Conservation (phyloP, 2,797 vertebrate species). For the Malacoctenus gilli region DNA sequence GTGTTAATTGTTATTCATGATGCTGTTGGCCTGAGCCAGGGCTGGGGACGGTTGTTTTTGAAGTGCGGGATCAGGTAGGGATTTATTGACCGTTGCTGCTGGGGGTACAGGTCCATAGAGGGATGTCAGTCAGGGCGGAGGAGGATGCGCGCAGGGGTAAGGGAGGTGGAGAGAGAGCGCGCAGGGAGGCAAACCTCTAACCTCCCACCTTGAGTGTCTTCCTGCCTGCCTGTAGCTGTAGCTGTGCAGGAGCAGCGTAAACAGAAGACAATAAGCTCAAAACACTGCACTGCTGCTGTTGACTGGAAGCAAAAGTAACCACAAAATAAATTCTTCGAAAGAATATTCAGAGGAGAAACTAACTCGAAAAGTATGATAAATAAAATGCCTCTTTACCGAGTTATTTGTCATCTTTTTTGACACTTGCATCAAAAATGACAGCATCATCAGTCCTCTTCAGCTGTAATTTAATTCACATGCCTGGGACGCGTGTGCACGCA, state of each 20-base stretch:
- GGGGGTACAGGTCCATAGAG: slow-evolving; percentile 61
- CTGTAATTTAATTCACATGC: slow-evolving; percentile 9
- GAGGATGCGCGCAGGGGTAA: slow-evolving; percentile 23
- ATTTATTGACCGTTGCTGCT: slow-evolving; percentile 70
- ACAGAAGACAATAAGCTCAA: slow-evolving; percentile 38
- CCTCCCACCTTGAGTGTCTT: slow-evolving; percentile 22
- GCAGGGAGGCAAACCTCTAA: too few relatives aligned
- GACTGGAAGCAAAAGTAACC: background rate
- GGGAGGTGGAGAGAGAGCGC: background rate
- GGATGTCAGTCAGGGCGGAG: slow-evolving; percentile 43
- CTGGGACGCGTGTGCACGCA: slow-evolving; percentile 1
- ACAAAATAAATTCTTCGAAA: background rate
- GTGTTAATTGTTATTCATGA: slow-evolving; percentile 80
- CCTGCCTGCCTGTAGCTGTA: slow-evolving; percentile 46
- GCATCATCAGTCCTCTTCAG: too few relatives aligned
- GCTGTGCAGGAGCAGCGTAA: slow-evolving; percentile 33
- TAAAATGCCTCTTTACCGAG: too few relatives aligned
- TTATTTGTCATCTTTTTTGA: too few relatives aligned
- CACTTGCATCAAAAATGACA: too few relatives aligned
- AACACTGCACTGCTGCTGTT: too few relatives aligned
- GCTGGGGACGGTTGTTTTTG: slow-evolving; percentile 61
- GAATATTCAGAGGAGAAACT: background rate
- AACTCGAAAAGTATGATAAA: too few relatives aligned
- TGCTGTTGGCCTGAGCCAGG: slow-evolving; percentile 45
- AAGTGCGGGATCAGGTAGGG: slow-evolving; percentile 63